Conservation (phyloP, 2,888 invertebrate species). For the Thysanoteuthis rhombus region DNA sequence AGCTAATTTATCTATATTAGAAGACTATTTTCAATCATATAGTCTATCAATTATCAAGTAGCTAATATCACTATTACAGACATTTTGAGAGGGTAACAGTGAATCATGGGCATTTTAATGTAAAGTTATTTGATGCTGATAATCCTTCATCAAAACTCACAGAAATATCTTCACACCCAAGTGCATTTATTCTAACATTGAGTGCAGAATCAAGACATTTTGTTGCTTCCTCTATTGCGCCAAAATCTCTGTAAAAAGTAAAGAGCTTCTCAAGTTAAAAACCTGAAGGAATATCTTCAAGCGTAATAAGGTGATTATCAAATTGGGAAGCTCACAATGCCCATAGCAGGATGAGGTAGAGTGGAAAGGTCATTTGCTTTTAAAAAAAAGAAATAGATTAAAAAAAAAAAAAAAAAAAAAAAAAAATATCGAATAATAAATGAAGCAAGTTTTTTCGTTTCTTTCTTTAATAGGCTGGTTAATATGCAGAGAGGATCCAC, state of each 20-base stretch:
- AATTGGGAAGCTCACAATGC: neutral
- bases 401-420: neutral
- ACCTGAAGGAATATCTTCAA: neutral
- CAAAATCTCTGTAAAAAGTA: constrained; percentile 82
- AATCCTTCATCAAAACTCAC: constrained; percentile 70
- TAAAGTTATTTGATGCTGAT: neutral
- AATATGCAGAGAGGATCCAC: neutral
- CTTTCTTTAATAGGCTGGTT: neutral
- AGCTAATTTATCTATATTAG: neutral
- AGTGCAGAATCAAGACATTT: constrained; percentile 96
- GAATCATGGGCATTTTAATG: neutral
- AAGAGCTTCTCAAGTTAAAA: constrained; percentile 12
- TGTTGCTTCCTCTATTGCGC: constrained; percentile 99
- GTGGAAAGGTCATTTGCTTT: neutral
- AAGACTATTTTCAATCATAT: neutral
- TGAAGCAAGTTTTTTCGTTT: neutral
- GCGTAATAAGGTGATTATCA: neutral
- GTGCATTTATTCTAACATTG: constrained; percentile 95
- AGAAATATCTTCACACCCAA: constrained; percentile 98
- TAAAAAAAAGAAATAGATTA: neutral
- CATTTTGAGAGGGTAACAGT: neutral
- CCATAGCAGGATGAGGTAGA: neutral
- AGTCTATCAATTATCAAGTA: neutral
- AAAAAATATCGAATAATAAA: no score
- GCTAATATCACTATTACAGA: neutral